These are phyloP conservation scores for Anthopleura xanthogrammica DNA, from an alignment of 92 coral and sea anemone species.

Conservation along the genomic window DNA sequence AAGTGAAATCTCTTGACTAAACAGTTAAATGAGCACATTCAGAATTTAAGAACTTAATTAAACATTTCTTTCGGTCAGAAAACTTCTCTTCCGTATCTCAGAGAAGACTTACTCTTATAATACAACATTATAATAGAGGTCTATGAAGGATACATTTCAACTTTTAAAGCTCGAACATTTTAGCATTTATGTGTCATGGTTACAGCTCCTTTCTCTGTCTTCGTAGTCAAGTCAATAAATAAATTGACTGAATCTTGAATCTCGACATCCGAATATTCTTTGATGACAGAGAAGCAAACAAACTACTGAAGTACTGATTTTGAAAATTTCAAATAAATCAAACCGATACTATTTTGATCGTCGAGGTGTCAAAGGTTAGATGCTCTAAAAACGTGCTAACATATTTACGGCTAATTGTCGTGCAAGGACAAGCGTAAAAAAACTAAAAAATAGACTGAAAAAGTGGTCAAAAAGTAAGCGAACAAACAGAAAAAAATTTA, in stretches of 20 bases:
- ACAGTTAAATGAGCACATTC: background rate
- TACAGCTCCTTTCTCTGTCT: background rate
- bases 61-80: background rate
- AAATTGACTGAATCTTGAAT: background rate
- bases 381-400: no score
- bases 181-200: background rate
- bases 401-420: no score
- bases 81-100: background rate
- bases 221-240: background rate
- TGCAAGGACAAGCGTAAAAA: background rate
- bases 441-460: background rate
- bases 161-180: background rate
- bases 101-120: background rate
- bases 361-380: background rate
- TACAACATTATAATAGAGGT: background rate
- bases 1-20: background rate
- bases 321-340: conserved; percentile 2
- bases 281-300: background rate
- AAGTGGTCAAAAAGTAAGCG: background rate
- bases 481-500: no score
- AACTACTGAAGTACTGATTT: background rate
- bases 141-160: background rate
- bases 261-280: background rate
- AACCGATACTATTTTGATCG: background rate
- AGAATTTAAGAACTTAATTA: background rate